Conservation (phyloP, 2,113 vertebrate genomes). For the Macrotus californicus region DNA sequence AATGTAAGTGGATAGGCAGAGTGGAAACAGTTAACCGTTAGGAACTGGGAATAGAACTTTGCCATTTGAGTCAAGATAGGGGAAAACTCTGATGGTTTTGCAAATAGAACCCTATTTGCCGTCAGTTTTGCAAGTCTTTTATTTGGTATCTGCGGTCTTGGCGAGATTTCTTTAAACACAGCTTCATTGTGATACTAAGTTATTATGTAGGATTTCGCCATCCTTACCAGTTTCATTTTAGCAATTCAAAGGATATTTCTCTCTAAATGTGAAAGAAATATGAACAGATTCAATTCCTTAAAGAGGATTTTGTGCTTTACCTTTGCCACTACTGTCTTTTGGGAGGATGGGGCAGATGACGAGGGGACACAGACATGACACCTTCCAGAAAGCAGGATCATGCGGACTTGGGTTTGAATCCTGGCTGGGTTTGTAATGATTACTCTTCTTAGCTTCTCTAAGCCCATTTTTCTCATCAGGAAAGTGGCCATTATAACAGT, state of each 20-base stretch:
- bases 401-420: not conserved
- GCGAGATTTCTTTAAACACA: not conserved
- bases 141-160: not conserved
- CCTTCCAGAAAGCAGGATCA: not conserved
- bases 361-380: not conserved
- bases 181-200: not conserved
- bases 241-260: not conserved
- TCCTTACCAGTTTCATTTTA: slow-evolving; percentile 1
- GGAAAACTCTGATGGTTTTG: not conserved
- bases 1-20: not conserved
- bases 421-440: not conserved
- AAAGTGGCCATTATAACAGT: not conserved
- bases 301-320: not conserved
- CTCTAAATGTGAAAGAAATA: not conserved
- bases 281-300: not conserved
- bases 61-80: not conserved
- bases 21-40: not conserved
- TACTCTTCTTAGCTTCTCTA: not conserved
- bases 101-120: not conserved
- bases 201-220: not conserved
- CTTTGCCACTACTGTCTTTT: not conserved
- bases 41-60: not conserved
- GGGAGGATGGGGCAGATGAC: not conserved
- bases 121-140: not conserved
- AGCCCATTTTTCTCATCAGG: not conserved